Evolutionary conservation across 2,113 vertebrate genomes (phyloP).

Genomic region (Zootoca vivipara): DNA sequence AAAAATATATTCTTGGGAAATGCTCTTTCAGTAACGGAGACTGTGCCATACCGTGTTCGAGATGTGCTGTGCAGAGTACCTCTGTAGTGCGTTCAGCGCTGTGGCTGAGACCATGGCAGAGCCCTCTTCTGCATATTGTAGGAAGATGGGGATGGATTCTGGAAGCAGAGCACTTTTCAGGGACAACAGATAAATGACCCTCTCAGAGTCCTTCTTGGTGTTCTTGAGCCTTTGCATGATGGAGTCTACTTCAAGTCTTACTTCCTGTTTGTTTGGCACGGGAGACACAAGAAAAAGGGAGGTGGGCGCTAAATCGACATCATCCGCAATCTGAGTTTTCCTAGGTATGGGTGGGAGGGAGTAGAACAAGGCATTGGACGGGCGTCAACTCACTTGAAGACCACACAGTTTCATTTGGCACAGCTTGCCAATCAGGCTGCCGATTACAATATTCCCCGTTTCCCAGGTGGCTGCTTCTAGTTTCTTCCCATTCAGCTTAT

Average conservation of each 20-base stretch:
- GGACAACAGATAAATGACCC: conserved; percentile 58
- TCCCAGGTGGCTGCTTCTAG: conserved; percentile 38
- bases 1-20: no score
- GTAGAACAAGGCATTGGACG: no score
- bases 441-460: conserved; percentile 48
- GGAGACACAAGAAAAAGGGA: not conserved
- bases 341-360: not conserved
- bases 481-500: conserved; percentile 59
- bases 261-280: conserved; percentile 56
- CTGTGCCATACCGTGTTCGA: conserved; percentile 46
- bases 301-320: accelerated
- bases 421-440: conserved; percentile 68
- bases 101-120: accelerated
- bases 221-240: conserved; percentile 52
- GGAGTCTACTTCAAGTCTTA: conserved; percentile 35
- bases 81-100: conserved; percentile 54
- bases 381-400: conserved; percentile 61
- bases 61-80: conserved; percentile 24
- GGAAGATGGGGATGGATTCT: conserved; percentile 56
- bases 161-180: conserved; percentile 63
- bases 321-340: not conserved
- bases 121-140: conserved; percentile 54
- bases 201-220: conserved; percentile 9
- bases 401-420: conserved; percentile 66
- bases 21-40: not conserved